These are phyloP conservation scores for Rhegmatorhina hoffmannsi DNA, from an alignment of 2,113 vertebrate species.

Conservation along the genomic window DNA sequence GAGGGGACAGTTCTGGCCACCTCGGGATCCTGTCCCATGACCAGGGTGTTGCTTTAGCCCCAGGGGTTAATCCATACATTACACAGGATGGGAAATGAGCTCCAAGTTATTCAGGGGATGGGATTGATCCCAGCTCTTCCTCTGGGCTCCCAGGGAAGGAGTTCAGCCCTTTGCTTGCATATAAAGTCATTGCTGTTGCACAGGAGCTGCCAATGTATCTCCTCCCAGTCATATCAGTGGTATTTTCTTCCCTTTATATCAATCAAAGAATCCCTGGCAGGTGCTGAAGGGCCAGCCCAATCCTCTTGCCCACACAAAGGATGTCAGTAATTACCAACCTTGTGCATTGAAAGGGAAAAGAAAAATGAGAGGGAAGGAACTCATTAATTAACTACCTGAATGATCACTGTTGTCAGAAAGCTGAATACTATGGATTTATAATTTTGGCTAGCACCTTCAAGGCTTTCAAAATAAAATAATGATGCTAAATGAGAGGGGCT, in stretches of 20 bases:
- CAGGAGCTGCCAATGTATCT: neutral
- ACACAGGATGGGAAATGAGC: neutral
- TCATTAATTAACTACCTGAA: neutral
- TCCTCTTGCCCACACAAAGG: neutral
- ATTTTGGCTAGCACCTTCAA: neutral
- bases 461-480: neutral
- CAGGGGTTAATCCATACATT: neutral
- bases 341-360: neutral
- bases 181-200: neutral
- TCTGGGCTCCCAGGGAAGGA: neutral
- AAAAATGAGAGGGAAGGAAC: neutral
- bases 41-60: neutral
- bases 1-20: neutral
- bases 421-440: neutral
- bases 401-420: neutral
- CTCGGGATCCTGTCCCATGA: fast-evolving
- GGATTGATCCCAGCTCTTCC: neutral
- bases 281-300: neutral
- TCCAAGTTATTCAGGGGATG: neutral
- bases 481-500: neutral
- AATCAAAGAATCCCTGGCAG: neutral
- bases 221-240: neutral
- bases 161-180: neutral
- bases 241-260: neutral
- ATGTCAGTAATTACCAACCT: neutral